phyloP scores from a whole-genome alignment of 2,797 vertebrate genomes.

The Cottoperca gobio region DNA sequence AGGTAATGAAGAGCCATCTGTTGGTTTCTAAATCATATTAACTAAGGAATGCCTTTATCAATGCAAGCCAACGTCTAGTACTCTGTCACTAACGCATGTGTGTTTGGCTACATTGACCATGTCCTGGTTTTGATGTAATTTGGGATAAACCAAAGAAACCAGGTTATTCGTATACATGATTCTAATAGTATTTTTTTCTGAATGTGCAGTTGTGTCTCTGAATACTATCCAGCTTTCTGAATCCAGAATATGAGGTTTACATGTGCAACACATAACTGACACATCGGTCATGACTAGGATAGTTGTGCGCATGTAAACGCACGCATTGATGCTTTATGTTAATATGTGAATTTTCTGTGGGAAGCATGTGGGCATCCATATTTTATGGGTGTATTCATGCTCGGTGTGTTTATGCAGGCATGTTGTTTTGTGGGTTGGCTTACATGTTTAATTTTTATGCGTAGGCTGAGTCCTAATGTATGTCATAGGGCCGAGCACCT shows the following conservation, averaged over 20 bases:
- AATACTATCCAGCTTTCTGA: neutral
- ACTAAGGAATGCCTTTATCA: neutral
- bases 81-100: constrained; percentile 12
- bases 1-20: constrained; percentile 26
- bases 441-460: constrained; percentile 35
- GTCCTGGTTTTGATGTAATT: neutral
- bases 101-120: neutral
- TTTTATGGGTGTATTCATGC: constrained; percentile 36
- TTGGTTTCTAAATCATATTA: neutral
- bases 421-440: constrained; percentile 55
- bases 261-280: neutral
- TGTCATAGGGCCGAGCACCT: neutral
- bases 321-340: constrained; percentile 12
- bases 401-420: constrained; percentile 49
- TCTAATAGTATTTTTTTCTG: neutral
- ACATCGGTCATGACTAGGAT: neutral
- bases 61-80: neutral
- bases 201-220: neutral
- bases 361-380: constrained; percentile 32
- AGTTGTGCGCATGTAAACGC: neutral
- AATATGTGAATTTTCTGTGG: constrained; percentile 40
- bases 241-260: neutral
- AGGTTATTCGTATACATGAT: neutral
- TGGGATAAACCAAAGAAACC: neutral
- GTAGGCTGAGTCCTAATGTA: constrained; percentile 21